Percentiles rank a stretch among this genome's conserved stretches.
Conservation (phyloP, 2,888 invertebrate species). For the Noctua janthe region DNA sequence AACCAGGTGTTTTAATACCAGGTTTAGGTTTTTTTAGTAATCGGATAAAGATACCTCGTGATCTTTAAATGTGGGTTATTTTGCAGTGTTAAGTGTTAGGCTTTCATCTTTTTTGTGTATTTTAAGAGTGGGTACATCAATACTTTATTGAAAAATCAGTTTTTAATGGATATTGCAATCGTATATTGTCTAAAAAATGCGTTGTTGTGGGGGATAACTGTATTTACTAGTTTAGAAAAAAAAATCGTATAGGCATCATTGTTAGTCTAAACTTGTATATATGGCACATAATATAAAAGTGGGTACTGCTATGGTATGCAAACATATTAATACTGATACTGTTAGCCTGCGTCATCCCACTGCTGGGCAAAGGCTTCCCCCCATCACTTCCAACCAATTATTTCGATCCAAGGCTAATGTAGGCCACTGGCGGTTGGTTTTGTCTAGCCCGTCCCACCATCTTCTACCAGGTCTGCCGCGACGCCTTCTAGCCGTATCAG, state of each 20-base stretch:
- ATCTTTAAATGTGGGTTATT: conserved; percentile 66
- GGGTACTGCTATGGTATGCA: background rate
- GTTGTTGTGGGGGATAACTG: background rate
- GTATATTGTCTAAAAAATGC: background rate
- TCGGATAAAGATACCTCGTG: conserved; percentile 79
- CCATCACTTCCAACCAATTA: too few relatives aligned
- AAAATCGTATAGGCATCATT: background rate
- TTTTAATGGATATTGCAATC: conserved; percentile 26
- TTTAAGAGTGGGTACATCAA: conserved; percentile 13
- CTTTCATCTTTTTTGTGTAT: conserved; percentile 43
- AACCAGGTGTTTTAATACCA: conserved; percentile 88
- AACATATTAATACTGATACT: background rate
- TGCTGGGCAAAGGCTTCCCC: too few relatives aligned
- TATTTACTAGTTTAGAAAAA: background rate
- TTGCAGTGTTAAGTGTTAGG: conserved; percentile 64
- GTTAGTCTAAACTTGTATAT: too few relatives aligned
- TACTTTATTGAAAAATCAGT: conserved; percentile 9
- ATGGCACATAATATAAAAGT: too few relatives aligned
- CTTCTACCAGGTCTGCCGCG: too few relatives aligned
- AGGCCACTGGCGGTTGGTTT: too few relatives aligned
- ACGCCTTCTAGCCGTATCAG: too few relatives aligned
- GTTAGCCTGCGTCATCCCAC: too few relatives aligned
- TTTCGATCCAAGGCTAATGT: too few relatives aligned
- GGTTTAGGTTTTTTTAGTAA: conserved; percentile 81
- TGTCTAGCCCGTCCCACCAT: too few relatives aligned